Base-by-base conservation (phyloP, 2,888 invertebrate species). In the Eutolmus rufibarbis region DNA sequence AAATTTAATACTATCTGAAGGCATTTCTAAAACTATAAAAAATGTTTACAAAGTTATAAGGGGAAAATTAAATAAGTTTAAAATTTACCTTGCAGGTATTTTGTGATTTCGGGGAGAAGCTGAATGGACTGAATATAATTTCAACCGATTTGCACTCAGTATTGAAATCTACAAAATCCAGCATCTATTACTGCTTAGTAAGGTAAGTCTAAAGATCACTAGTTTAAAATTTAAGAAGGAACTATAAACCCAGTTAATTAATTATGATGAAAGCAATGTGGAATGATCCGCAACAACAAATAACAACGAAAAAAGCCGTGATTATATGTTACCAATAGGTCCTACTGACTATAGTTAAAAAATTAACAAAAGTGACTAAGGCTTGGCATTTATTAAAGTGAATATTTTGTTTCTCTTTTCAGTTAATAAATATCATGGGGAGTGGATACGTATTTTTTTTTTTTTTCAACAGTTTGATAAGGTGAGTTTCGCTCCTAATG, bases 321-420 rank as follows among this genome's bases (percentile, higher is more conserved):
- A 46, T 46, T 46, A 46, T 14, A 16, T 16, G 0, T 37, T 46
- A 46, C 43, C 43, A 46, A 46, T 46, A 46, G 43, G 43, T 46
- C 81, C 81, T 81, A 81, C 81, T 79, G 79, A 79, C 19, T 56
- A 31, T n/a, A 57, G 19, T 51, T 79, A 46, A 79, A 34, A 19
- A 46, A 12, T 31, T 51, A n/a, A 8, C 16, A n/a, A 51, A 51
- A 46, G 14, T 51, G 16, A n/a, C 1, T 74, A 74, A 23, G 8
- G 5, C 12, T 28, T 31, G 3, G 8, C 28, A 1, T 31, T 19
- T 74, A 74, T 5, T 74, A 74, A 28, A 74, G 2, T 31, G 28
- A 28, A 74, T 19, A 28, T 74, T 74, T 74, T 23, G 3, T 74
- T 28, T 74, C 3, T 74, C n/a, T 51, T 51, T 51, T n/a, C 51